Evolutionary conservation across 2,888 invertebrate species (phyloP).

Genomic region (Trachelus stipa): DNA sequence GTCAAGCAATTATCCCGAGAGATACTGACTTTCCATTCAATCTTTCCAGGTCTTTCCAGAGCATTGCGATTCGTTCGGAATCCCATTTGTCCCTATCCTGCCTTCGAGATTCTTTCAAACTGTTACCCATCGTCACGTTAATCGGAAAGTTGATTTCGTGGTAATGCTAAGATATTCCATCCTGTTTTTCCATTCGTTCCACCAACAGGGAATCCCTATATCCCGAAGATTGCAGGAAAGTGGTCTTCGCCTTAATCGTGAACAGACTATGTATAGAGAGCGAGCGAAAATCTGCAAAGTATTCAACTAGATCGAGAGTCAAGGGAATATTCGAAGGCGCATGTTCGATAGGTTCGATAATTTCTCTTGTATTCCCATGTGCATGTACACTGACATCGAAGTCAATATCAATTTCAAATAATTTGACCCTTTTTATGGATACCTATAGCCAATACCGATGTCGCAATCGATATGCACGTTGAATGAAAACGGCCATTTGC

Average conservation of each 20-base stretch:
- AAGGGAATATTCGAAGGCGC: neutral
- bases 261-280: neutral
- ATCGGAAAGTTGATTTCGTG: too few relatives aligned
- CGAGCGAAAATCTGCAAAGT: neutral
- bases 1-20: conserved; percentile 1
- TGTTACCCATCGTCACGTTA: too few relatives aligned
- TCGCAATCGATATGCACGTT: neutral
- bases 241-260: neutral
- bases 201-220: neutral
- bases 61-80: neutral
- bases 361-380: neutral
- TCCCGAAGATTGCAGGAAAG: neutral
- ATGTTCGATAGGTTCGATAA: neutral
- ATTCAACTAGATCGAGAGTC: neutral
- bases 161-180: too few relatives aligned
- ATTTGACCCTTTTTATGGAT: neutral
- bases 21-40: neutral
- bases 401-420: neutral
- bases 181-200: neutral
- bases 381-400: neutral
- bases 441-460: neutral
- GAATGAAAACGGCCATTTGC: neutral
- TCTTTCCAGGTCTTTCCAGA: neutral
- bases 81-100: neutral
- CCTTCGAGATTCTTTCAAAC: too few relatives aligned